Conservation (phyloP, 2,113 vertebrate genomes). For the Cephalopholis sonnerati region DNA sequence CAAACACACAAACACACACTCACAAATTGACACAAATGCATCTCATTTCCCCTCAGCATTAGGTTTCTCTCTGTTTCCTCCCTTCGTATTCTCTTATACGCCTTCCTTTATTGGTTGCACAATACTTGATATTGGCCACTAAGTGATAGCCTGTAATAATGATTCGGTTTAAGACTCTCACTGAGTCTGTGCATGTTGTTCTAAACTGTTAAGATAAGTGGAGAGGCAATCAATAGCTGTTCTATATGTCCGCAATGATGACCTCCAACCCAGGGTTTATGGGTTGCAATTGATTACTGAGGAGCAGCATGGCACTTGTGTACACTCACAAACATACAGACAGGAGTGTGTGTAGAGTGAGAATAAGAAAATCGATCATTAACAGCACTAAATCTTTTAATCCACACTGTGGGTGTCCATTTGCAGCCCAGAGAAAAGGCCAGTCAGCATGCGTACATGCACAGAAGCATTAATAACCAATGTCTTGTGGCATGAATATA, state of each 20-base stretch:
- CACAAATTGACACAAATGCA: constrained; percentile 59
- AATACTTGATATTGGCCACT: constrained; percentile 11
- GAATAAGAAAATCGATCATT: constrained; percentile 64
- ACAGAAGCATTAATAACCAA: constrained; percentile 43
- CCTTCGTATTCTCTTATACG: not conserved
- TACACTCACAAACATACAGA: constrained; percentile 29
- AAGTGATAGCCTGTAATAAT: constrained; percentile 5
- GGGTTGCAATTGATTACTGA: constrained; percentile 59
- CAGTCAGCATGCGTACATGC: constrained; percentile 36
- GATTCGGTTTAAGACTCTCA: constrained; percentile 9
- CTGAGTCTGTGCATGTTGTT: constrained; percentile 13
- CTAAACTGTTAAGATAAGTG: constrained; percentile 32
- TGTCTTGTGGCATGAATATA: constrained; percentile 22
- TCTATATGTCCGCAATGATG: constrained; percentile 47
- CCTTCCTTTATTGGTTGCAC: not conserved
- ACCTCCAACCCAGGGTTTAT: constrained; percentile 52
- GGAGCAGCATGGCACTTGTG: constrained; percentile 13
- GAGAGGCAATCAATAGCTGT: constrained; percentile 56
- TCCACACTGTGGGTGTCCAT: constrained; percentile 62
- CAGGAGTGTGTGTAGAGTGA: constrained; percentile 30
- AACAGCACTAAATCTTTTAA: constrained; percentile 63
- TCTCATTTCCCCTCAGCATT: constrained; percentile 52
- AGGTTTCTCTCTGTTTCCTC: not conserved
- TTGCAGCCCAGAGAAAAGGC: constrained; percentile 44
- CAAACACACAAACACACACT: constrained; percentile 34